Evolutionary conservation across 1,140 invertebrate species (phyloP), one percentile per base, ranked within the genome.

Genomic region (Neoseiulus cucumeris): DNA sequence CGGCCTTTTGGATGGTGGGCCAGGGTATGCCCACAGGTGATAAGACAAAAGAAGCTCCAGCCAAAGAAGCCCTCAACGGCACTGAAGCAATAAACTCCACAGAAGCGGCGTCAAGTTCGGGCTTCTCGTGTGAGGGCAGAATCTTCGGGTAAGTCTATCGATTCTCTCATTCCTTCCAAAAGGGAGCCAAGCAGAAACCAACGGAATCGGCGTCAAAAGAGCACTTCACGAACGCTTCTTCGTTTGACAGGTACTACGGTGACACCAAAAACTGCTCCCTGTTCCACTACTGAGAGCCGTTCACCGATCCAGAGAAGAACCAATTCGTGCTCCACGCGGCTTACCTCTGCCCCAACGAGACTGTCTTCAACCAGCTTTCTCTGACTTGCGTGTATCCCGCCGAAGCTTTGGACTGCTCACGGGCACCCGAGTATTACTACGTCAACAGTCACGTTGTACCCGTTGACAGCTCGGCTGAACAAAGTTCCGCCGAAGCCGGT

Each of bases 361-460:
- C 69, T 2, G 66, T 69, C 1, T 71, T 71, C 64, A 69, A 71
- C 42, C 70, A 71, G 41, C 68, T 71, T 17, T 67, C 73, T 7
- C 68, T 76, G 22, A 73, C 72, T 1, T 75, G 74, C 69, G 70
- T 67, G 17, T 66, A 73, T 30, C 66, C 68, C 1, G 68, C 70
- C 20, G 73, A 76, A 25, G 70, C 74, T 5, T 82, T 86, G 22
- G 71, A 73, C 17, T 75, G 74, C 65, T 51, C 67, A 17, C 68
- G 74, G 42, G 71, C 74, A 7, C 64, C 82, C 14, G 68, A 71
- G 6, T 71, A 67, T 55, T 69, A 65, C 25, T 69, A 70, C 66
- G 29, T 70, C 9, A 70, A 70, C 59, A 28, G 47, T 25, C 51
- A 59, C 22, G 51, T 59, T 5, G 51, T 59, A 2, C 51, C 51